Base-by-base conservation (phyloP, 1,140 invertebrate genomes). In the Tribolium madens region DNA sequence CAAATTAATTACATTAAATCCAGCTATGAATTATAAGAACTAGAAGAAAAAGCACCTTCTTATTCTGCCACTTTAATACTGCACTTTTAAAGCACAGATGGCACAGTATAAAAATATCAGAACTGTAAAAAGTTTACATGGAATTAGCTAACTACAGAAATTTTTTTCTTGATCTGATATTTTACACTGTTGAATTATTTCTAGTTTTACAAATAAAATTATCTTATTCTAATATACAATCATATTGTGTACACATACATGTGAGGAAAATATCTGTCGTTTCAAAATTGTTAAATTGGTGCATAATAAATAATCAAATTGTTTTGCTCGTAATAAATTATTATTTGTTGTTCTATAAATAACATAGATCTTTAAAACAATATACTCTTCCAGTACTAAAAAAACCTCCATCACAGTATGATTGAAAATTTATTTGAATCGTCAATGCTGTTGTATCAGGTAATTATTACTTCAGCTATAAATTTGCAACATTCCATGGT, bases 21-120 rank as follows among this genome's bases (percentile, higher is more conserved):
- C 70, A 52, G 47, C 70, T 72, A 72, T 14, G 50, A 52, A 72
- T 72, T 52, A 13, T 31, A 72, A 33, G 42, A 72, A 33, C 57
- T 64, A 72, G 42, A 52, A 72, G 70, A 33, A 50, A 71, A 72
- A 72, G 70, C 70, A 72, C 70, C 70, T 72, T 72, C 18, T 71
- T 72, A 52, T 72, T 72, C 70, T 72, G 70, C 70, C 70, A 72
- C 15, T 52, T 72, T 52, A 33, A 52, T 33, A 17, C 46, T 33
- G 70, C 12, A 72, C 70, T 72, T 72, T 52, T 50, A 14, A 72
- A 72, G 70, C 50, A 72, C 70, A 52, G 13, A 72, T 46, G 70
- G 70, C 70, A 52, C 47, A 52, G 70, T 72, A 72, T 72, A 72
- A 50, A 72, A 72, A 72, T 72, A 72, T 72, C 70, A 72, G 70